Conservation (phyloP, 1,140 invertebrate species). For the Akabosia matsudoensis region DNA sequence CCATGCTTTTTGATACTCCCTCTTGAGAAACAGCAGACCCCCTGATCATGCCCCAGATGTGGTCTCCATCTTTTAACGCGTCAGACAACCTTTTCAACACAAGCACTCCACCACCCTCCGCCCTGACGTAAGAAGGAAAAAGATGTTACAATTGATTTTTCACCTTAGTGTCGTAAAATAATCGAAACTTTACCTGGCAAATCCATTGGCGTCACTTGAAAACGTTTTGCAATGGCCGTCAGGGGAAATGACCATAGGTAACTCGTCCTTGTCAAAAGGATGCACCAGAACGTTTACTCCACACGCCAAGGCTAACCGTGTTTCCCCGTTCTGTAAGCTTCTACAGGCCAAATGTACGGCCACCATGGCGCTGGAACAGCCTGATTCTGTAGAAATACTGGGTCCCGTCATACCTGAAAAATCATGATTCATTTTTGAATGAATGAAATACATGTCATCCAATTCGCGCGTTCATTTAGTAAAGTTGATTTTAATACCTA, state of each 20-base stretch:
- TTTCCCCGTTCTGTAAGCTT: constrained; percentile 23
- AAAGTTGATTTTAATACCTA: constrained; percentile 33
- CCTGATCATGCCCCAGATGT: neutral
- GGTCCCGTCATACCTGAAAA: neutral
- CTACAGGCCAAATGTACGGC: constrained; percentile 37
- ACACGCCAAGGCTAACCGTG: constrained; percentile 19
- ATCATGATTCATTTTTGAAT: too few species aligned
- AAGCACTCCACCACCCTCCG: neutral
- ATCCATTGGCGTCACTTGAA: neutral
- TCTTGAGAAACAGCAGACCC: constrained; percentile 4
- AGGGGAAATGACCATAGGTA: neutral
- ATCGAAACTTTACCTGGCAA: too few species aligned
- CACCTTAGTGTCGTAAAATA: too few species aligned
- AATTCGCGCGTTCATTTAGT: too few species aligned
- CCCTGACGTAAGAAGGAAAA: too few species aligned
- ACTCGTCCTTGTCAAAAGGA: neutral
- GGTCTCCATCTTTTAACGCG: neutral
- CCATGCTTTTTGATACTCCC: neutral
- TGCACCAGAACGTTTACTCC: constrained; percentile 35
- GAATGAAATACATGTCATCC: too few species aligned
- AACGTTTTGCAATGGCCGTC: neutral
- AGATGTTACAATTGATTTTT: too few species aligned
- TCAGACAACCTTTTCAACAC: neutral
- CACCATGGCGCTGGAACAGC: constrained; percentile 31
- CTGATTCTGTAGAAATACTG: neutral